Evolutionary conservation across 2,797 vertebrate genomes (phyloP).

Genomic region (Falco novaeseelandiae): DNA sequence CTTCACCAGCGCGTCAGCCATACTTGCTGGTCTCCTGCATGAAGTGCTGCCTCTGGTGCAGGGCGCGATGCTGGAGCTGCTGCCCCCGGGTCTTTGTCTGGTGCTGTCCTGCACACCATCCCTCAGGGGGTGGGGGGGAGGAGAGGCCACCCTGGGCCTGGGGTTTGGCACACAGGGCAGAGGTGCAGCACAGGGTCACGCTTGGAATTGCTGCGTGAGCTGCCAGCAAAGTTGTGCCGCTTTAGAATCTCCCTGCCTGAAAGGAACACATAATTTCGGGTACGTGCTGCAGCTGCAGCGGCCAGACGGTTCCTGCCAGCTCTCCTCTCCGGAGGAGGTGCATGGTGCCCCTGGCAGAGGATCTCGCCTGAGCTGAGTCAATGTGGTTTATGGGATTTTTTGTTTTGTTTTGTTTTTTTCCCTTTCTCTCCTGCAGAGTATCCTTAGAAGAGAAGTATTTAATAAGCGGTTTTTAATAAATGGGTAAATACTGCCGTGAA

Average conservation of each 20-base stretch:
- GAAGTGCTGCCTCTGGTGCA: background rate
- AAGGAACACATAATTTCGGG: background rate
- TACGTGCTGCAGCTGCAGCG: background rate
- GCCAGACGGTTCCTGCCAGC: background rate
- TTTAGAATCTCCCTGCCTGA: background rate
- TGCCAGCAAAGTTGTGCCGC: background rate
- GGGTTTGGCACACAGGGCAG: background rate
- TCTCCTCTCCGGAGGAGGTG: background rate
- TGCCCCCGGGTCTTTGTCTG: constrained; percentile 29
- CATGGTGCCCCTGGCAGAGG: background rate
- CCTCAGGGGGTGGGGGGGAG: background rate
- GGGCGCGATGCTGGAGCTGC: background rate
- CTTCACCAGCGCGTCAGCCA: background rate
- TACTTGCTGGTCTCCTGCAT: background rate
- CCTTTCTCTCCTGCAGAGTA: background rate
- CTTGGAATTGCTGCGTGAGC: background rate
- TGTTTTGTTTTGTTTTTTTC: too few relatives aligned
- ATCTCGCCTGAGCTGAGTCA: background rate
- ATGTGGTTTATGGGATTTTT: background rate
- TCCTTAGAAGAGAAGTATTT: background rate
- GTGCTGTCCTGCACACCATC: background rate
- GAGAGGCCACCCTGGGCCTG: background rate
- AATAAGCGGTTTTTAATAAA: background rate
- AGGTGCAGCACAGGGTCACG: background rate
- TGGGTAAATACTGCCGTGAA: background rate